Evolutionary conservation across 2,797 vertebrate genomes (phyloP).

Genomic region (Tinamus major): DNA sequence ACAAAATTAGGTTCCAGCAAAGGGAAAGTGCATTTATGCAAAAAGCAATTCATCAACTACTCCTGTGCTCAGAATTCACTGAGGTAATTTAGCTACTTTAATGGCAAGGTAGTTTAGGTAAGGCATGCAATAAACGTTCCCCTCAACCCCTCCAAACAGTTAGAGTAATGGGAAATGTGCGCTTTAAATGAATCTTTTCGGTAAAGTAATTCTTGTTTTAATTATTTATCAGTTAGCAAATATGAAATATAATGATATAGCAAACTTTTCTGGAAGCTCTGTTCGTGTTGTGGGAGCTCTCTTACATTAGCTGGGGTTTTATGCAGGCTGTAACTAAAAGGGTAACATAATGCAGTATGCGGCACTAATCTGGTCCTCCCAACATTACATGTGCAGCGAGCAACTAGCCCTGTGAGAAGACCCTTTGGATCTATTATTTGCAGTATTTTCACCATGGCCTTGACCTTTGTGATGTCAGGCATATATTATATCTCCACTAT

Average conservation of each 20-base stretch:
- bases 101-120: conserved; percentile 85
- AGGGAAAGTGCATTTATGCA: conserved; percentile 84
- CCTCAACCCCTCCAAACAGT: conserved; percentile 74
- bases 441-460: conserved; percentile 74
- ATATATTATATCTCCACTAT: conserved; percentile 79
- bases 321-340: conserved; percentile 64
- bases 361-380: conserved; percentile 75
- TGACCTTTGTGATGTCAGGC: conserved; percentile 81
- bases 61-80: conserved; percentile 86
- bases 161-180: conserved; percentile 81
- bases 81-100: conserved; percentile 87
- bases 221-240: conserved; percentile 85
- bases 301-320: conserved; percentile 61
- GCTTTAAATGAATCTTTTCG: conserved; percentile 83
- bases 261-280: conserved; percentile 74
- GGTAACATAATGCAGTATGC: conserved; percentile 54
- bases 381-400: conserved; percentile 64
- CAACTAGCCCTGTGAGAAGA: conserved; percentile 51
- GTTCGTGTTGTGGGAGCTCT: conserved; percentile 46
- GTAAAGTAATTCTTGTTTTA: conserved; percentile 84
- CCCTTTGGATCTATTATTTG: conserved; percentile 75
- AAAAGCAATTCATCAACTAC: conserved; percentile 87
- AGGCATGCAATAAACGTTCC: conserved; percentile 78
- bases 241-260: conserved; percentile 82
- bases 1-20: conserved; percentile 82